Evolutionary conservation across 2,888 invertebrate species (phyloP), one percentile per base, ranked within the genome.

Genomic region (Branchellion lobata): DNA sequence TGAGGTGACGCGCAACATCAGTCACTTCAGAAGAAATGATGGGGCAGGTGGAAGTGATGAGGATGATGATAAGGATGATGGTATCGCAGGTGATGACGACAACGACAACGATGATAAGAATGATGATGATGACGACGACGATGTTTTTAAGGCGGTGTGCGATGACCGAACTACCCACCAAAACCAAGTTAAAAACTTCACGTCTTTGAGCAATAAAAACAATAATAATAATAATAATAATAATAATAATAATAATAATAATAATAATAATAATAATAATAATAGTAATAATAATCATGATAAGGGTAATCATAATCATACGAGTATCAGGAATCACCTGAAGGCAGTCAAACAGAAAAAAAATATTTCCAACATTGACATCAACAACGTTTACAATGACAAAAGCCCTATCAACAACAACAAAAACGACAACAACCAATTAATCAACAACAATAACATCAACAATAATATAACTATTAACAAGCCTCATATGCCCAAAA

Each of bases 41-140:
- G n/a, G n/a, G n/a, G n/a, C n/a, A n/a, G n/a, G n/a, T n/a, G n/a
- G n/a, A n/a, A n/a, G n/a, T n/a, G n/a, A n/a, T n/a, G n/a, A n/a
- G n/a, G n/a, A n/a, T n/a, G n/a, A n/a, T n/a, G n/a, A n/a, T n/a
- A n/a, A n/a, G n/a, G n/a, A n/a, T n/a, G n/a, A n/a, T n/a, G n/a
- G n/a, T n/a, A n/a, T n/a, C n/a, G n/a, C n/a, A n/a, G n/a, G n/a
- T n/a, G n/a, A n/a, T n/a, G n/a, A n/a, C n/a, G n/a, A 40, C 40
- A 40, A 40, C 40, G 14, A 40, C 40, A 14, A 40, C 40, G 14
- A 40, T 8, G 14, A 8, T 40, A 65, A 24, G 8, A 65, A 65
- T 21, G n/a, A 74, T 14, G 40, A 74, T 24, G 74, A 74, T 18
- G 61, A 57, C 3, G 76, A 76, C 21, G 76, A 76, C n/a, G 76